Base-by-base conservation (phyloP, 2,113 vertebrate genomes). In the Lipophrys pholis region DNA sequence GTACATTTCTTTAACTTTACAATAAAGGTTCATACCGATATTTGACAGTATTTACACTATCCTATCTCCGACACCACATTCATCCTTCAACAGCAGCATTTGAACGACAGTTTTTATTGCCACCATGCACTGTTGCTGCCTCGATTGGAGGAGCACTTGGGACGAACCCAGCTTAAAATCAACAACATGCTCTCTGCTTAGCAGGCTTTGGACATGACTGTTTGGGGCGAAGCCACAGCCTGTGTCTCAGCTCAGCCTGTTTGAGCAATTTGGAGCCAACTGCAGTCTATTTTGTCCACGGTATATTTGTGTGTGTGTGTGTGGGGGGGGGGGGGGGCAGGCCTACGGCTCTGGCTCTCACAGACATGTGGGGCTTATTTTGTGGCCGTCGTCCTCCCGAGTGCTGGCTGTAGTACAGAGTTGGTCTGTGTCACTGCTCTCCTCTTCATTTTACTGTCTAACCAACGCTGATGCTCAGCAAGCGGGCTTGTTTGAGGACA, bases 121-220 rank as follows among this genome's bases (percentile, higher is more conserved):
- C n/a, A 5, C 49, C 49, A 6, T 35, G 2, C 30, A 67, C 40
- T 66, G 36, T 43, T n/a, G 8, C 12, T 43, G 41, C 59, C 46
- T 66, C 41, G 14, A n/a, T 53, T 43, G 50, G 5, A 49, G 45
- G n/a, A 73, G 17, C n/a, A 59, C 50, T 21, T 8, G 0, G 14
- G 38, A 67, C 15, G 67, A 50, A 30, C 55, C 45, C 21, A 39
- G 17, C n/a, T 45, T 49, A 68, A 78, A 81, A 81, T 56, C 40
- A 76, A 58, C 62, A 39, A 35, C 21, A 50, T 17, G 65, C 49
- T 53, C 54, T 40, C 55, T 54, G 43, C 48, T 68, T 39, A 36
- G 48, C 43, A 51, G 30, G 41, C 17, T 73, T 40, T 59, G 53
- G 64, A 53, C 49, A 21, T n/a, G 45, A 10, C 43, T 42, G 41